Base-by-base conservation (phyloP, 2,797 vertebrate genomes). In the Oreochromis grahami region DNA sequence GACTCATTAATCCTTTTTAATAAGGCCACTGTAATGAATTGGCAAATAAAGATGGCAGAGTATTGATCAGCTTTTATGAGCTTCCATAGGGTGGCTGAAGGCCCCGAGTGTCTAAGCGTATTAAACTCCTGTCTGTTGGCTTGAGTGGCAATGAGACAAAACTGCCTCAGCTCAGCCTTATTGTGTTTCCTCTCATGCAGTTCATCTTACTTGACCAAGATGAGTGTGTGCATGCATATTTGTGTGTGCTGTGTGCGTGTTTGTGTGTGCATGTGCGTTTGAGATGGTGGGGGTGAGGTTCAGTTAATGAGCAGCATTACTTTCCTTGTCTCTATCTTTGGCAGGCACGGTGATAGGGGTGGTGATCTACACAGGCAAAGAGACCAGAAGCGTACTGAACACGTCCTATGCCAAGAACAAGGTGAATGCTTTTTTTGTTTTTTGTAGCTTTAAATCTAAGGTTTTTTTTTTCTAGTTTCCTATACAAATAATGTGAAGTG, bases 361-460 rank as follows among this genome's bases (percentile, higher is more conserved):
- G 94, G 98, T 99, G 94, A 98, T 99, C 96, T 99, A 99, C 93
- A 99, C 98, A 3, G 98, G 98, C 89, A 99, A 98, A 91, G 98
- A 99, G 95, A 99, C 98, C 88, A 96, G 98, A 84, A 99, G 98
- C 58, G 98, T 99, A 52, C 96, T 99, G 95, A 99, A 99, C 95
- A 99, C 98, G 0, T 99, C 98, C 82, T 97, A 96, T 90, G 97
- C 98, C 86, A 98, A 99, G 94, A 99, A 99, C 92, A 99, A 99
- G 98, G 98, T 99, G 95, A 95, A 91, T 78, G 86, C 53, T 15
- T 55, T 60, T 58, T 34, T 55, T 70, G 2, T 72, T 78, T 5
- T 80, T 77, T 78, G n/a, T 72, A 72, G 41, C 68, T 48, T 72
- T 72, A 24, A 19, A 19, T 11, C 2, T 19, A 12, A n/a, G 1